Evolutionary conservation across 2,888 invertebrate genomes (phyloP).

Genomic region (Drosophila bunnanda): DNA sequence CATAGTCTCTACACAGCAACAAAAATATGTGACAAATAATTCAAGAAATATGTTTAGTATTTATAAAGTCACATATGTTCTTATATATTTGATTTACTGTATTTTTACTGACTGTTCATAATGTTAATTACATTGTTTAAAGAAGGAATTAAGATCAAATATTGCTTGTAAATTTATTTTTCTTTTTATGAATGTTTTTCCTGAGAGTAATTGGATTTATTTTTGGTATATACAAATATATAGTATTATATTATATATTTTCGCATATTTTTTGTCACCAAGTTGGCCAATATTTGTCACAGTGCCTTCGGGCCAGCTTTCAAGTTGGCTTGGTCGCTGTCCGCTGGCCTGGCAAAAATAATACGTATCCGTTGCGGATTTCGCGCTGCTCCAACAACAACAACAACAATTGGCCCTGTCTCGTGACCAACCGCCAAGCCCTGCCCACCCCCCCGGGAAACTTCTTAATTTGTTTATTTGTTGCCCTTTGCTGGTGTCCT

Average conservation of each 20-base stretch:
- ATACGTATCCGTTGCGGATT: slow-evolving; percentile 79
- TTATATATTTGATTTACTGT: too few relatives aligned
- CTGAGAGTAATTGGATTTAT: too few relatives aligned
- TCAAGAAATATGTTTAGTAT: too few relatives aligned
- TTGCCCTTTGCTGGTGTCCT: slow-evolving; percentile 42
- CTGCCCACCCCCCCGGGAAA: slow-evolving; percentile 2
- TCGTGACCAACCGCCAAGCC: too few relatives aligned
- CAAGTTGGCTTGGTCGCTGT: slow-evolving; percentile 8
- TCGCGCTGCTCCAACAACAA: slow-evolving; percentile 30
- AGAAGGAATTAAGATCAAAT: too few relatives aligned
- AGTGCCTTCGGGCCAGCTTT: neutral
- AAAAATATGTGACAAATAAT: neutral
- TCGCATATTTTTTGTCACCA: neutral
- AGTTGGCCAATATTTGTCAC: neutral
- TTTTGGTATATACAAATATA: too few relatives aligned
- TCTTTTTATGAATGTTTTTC: too few relatives aligned
- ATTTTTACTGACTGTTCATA: neutral
- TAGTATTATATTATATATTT: neutral
- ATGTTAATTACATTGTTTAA: too few relatives aligned
- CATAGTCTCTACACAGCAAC: neutral
- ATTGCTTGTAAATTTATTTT: too few relatives aligned
- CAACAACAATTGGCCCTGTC: slow-evolving; percentile 8
- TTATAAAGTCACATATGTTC: too few relatives aligned
- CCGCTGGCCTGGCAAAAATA: slow-evolving; percentile 71
- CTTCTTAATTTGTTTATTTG: slow-evolving; percentile 79